These are phyloP conservation scores for Tangachromis dhanisi DNA, from an alignment of 2,113 vertebrate species.

Conservation along the genomic window DNA sequence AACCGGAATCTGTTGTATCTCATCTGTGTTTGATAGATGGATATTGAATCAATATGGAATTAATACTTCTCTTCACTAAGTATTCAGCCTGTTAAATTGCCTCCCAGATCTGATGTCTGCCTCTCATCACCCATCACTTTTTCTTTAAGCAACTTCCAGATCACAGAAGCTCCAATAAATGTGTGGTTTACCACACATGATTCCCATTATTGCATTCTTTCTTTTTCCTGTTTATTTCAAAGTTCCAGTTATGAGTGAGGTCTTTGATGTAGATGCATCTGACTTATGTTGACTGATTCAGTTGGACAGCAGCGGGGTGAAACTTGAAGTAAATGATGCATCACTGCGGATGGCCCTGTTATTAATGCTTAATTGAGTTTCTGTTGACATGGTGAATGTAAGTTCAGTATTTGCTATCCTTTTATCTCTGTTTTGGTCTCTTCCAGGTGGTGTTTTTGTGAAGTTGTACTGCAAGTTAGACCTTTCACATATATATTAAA, in stretches of 20 bases:
- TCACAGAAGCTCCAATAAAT: slow-evolving; percentile 4
- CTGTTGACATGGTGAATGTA: neutral
- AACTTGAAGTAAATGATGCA: neutral
- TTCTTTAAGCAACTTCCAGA: neutral
- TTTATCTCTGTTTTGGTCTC: neutral
- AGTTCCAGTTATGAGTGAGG: neutral
- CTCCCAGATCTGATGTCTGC: neutral
- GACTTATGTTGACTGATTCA: neutral
- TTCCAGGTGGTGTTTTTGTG: neutral
- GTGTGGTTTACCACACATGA: neutral
- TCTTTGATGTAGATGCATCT: neutral
- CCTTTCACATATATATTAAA: neutral
- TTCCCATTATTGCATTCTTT: neutral
- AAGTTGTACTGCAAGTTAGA: neutral
- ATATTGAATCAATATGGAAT: neutral
- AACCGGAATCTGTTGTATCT: neutral
- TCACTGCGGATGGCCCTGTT: neutral
- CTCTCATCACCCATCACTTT: neutral
- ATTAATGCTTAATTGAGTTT: neutral
- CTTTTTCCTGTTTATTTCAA: neutral
- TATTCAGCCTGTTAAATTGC: neutral
- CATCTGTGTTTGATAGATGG: neutral
- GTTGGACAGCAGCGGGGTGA: neutral
- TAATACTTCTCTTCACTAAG: neutral
- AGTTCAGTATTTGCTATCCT: neutral